Evolutionary conservation across 1,140 invertebrate species (phyloP).

Genomic region (Mamestra configurata): DNA sequence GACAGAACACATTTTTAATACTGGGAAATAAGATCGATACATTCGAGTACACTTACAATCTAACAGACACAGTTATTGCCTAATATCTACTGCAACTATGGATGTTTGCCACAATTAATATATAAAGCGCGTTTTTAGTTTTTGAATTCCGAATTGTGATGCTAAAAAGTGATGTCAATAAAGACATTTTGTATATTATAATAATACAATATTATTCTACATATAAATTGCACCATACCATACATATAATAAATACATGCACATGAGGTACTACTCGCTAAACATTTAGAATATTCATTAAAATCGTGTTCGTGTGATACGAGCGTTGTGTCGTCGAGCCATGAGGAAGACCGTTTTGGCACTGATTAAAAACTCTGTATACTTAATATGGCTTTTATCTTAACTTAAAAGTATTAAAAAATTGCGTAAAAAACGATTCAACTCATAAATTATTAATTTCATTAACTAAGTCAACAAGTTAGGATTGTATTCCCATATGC

Average conservation of each 20-base stretch:
- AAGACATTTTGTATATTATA: conserved; percentile 1
- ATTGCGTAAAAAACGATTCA: conserved; percentile 19
- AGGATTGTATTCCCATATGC: background rate
- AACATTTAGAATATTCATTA: conserved; percentile 21
- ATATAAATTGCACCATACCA: background rate
- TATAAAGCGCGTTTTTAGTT: conserved; percentile 3
- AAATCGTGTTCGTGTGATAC: conserved; percentile 13
- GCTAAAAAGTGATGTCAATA: conserved; percentile 12
- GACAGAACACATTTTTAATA: conserved; percentile 34
- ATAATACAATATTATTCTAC: background rate
- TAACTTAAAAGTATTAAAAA: background rate
- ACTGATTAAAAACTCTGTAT: conserved; percentile 31
- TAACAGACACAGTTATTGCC: conserved; percentile 4
- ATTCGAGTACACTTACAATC: conserved; percentile 18
- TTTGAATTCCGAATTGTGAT: conserved; percentile 22
- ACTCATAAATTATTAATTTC: conserved; percentile 32
- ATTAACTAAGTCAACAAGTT: conserved; percentile 42
- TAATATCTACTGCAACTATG: conserved; percentile 6
- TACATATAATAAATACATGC: conserved; percentile 9
- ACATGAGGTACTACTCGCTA: conserved; percentile 5
- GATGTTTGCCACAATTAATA: conserved; percentile 3
- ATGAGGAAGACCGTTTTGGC: conserved; percentile 33
- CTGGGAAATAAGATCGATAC: conserved; percentile 27
- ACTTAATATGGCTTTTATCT: conserved; percentile 1
- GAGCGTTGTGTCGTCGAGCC: background rate